These are phyloP conservation scores for Xestia c-nigrum DNA, from an alignment of 2,888 invertebrate species.

Conservation along the genomic window DNA sequence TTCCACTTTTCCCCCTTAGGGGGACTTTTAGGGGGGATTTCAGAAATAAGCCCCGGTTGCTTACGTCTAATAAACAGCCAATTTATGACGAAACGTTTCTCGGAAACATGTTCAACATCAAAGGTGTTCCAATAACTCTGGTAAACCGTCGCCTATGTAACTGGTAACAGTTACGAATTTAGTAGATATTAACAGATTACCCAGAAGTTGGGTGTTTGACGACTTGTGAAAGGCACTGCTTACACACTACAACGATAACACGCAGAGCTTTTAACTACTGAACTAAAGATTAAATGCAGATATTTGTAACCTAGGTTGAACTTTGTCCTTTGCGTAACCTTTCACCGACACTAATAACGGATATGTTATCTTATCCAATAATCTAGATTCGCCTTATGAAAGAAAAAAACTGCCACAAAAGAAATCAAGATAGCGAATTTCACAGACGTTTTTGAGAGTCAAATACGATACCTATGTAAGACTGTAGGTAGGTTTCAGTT, in stretches of 20 bases:
- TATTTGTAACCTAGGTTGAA: slow-evolving; percentile 25
- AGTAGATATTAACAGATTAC: not conserved
- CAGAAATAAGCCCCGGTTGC: too few relatives aligned
- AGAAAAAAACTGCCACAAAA: slow-evolving; percentile 17
- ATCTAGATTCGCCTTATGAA: slow-evolving; percentile 34
- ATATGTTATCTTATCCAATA: slow-evolving; percentile 44
- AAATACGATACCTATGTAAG: slow-evolving; percentile 3
- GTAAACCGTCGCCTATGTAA: not conserved
- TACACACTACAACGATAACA: not conserved
- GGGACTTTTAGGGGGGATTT: too few relatives aligned
- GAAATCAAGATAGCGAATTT: slow-evolving; percentile 6
- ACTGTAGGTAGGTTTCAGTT: not conserved
- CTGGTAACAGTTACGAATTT: not conserved
- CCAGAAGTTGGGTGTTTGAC: not conserved
- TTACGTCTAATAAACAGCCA: not conserved
- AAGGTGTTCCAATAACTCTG: slow-evolving; percentile 7
- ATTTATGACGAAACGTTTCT: not conserved
- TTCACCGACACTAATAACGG: slow-evolving; percentile 5
- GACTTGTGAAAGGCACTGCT: not conserved
- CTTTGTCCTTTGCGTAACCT: slow-evolving; percentile 36
- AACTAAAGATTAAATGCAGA: not conserved
- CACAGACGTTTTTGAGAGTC: not conserved
- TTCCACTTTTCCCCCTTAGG: too few relatives aligned
- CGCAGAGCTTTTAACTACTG: too few relatives aligned
- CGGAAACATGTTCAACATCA: not conserved